Base-by-base conservation (phyloP, 2,888 invertebrate species). In the Dryocosmus kuriphilus region DNA sequence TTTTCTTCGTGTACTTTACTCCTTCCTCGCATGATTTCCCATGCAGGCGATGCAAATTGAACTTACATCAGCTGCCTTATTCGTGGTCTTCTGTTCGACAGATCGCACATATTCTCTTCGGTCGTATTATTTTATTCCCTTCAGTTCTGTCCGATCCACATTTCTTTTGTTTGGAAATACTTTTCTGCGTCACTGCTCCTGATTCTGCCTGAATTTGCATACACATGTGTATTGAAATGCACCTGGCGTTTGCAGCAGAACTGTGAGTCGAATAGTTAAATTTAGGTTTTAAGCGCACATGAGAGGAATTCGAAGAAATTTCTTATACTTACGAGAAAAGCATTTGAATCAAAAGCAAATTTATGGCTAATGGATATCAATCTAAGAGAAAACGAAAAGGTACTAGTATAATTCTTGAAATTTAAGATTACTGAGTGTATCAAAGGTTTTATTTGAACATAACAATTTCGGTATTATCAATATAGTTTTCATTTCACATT, bases 181-280 rank as follows among this genome's bases (percentile, higher is more conserved):
- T 71, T 71, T 67, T 32, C 30, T 30, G 51, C 51, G 19, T 19
- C 30, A 46, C 30, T 35, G 4, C 2, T 63, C 5, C 62, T 63
- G n/a, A 63, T n/a, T 35, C n/a, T 35, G 11, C 19, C 32, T 35
- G 32, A 11, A 63, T 35, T 63, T 35, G 32, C 62, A 35, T 63
- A 11, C 5, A 35, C 24, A 65, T 71, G n/a, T 19, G 30, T 46
- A 71, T 30, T 71, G 14, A 71, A 46, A 71, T 71, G 30, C 30
- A 71, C 11, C 51, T 71, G 46, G 51, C 30, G 71, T 51, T 71
- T 71, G 19, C 35, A 67, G 19, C 71, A 30, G 51, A n/a, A n/a
- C 65, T 65, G 24, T 16, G 7, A 65, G 65, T n/a, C 24, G 27
- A 71, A n/a, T 65, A 41, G 35, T 38, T 41, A 38, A 22, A 41